Evolutionary conservation across 2,888 invertebrate species (phyloP).

Genomic region (Vannuccia rotundouncinata): DNA sequence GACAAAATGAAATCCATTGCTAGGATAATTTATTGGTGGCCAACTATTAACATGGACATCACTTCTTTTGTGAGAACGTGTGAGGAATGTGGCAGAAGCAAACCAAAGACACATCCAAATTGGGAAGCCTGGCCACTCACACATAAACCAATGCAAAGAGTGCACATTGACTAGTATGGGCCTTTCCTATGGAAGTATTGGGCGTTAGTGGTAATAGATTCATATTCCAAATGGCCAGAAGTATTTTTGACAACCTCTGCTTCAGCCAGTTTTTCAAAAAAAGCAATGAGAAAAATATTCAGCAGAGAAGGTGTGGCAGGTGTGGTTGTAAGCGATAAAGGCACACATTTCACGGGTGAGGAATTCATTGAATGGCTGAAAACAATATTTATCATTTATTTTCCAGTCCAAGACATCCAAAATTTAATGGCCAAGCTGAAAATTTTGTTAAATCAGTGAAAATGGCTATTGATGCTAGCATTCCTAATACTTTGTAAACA

Average conservation of each 20-base stretch:
- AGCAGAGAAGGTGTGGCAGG: neutral
- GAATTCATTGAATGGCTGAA: neutral
- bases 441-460: conserved; percentile 5
- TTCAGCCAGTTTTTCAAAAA: neutral
- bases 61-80: neutral
- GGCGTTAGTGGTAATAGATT: conserved; percentile 9
- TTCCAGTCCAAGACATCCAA: neutral
- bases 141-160: conserved; percentile 11
- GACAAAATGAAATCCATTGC: conserved; percentile 18
- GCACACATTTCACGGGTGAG: conserved; percentile 14
- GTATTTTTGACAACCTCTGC: conserved; percentile 25
- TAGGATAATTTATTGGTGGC: conserved; percentile 19
- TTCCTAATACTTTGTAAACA: neutral
- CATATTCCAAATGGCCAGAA: conserved; percentile 4
- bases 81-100: neutral
- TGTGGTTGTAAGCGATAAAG: neutral
- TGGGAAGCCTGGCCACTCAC: conserved; percentile 14
- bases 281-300: conserved; percentile 24
- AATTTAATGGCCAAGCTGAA: neutral
- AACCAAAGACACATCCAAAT: conserved; percentile 2
- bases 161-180: conserved; percentile 18
- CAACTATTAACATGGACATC: conserved; percentile 15
- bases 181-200: neutral
- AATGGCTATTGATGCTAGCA: neutral
- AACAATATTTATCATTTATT: neutral